Conservation (phyloP, 2,888 invertebrate species). For the Carabus problematicus region DNA sequence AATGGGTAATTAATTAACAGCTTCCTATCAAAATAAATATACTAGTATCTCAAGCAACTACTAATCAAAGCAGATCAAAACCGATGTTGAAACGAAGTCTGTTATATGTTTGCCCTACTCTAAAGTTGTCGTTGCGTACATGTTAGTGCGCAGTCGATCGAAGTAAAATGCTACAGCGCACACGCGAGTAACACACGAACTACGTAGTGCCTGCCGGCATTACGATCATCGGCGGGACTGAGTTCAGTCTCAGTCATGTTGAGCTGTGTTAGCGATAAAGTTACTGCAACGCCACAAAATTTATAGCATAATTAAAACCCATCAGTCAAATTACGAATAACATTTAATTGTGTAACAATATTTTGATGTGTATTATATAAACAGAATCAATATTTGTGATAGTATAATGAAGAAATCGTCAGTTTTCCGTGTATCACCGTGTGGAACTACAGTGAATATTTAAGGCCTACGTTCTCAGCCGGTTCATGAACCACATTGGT, state of each 20-base stretch:
- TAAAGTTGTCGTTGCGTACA: slow-evolving; percentile 57
- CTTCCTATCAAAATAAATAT: slow-evolving; percentile 34
- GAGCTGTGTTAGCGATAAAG: slow-evolving; percentile 50
- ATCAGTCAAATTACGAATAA: slow-evolving; percentile 31
- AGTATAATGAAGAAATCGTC: slow-evolving; percentile 10
- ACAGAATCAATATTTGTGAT: slow-evolving; percentile 22
- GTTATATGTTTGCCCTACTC: slow-evolving; percentile 25
- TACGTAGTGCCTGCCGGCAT: slow-evolving; percentile 39
- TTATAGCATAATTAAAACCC: slow-evolving; percentile 32
- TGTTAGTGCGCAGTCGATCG: slow-evolving; percentile 60
- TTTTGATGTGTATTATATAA: slow-evolving; percentile 22
- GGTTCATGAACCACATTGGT: slow-evolving; percentile 30
- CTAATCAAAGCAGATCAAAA: slow-evolving; percentile 21
- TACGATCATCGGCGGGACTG: slow-evolving; percentile 43
- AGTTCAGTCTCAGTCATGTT: slow-evolving; percentile 56
- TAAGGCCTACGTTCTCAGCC: slow-evolving; percentile 28
- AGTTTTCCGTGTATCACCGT: slow-evolving; percentile 17
- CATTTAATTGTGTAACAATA: slow-evolving; percentile 21
- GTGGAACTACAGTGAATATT: slow-evolving; percentile 32
- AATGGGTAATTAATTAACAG: slow-evolving; percentile 44
- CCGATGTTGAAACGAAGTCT: background rate
- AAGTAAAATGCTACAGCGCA: slow-evolving; percentile 53
- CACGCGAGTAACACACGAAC: slow-evolving; percentile 9
- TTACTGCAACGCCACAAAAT: slow-evolving; percentile 17
- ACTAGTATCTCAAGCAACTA: slow-evolving; percentile 23